Evolutionary conservation across 2,888 invertebrate genomes (phyloP).

Genomic region (Acronicta alni): DNA sequence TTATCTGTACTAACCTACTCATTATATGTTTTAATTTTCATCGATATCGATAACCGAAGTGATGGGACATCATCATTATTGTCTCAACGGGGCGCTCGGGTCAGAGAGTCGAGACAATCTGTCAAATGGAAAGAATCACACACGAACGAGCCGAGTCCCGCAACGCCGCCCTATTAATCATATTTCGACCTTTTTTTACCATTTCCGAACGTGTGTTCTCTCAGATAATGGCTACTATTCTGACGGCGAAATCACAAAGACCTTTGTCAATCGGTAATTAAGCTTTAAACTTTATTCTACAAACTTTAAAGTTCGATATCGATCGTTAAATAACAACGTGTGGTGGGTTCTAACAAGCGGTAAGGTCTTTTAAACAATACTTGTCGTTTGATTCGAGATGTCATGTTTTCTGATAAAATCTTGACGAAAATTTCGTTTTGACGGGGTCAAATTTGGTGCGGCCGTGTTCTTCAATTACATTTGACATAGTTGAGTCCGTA

Average conservation of each 20-base stretch:
- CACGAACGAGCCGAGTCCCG: slow-evolving; percentile 75
- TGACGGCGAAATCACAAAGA: slow-evolving; percentile 71
- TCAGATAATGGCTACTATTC: slow-evolving; percentile 84
- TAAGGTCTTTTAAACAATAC: slow-evolving; percentile 79
- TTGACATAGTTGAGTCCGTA: slow-evolving; percentile 76
- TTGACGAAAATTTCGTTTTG: slow-evolving; percentile 84
- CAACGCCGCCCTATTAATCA: slow-evolving; percentile 87
- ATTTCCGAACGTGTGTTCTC: slow-evolving; percentile 86
- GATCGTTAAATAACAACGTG: slow-evolving; percentile 29
- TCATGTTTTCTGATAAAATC: slow-evolving; percentile 85
- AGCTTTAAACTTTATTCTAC: slow-evolving; percentile 42
- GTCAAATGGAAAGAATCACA: slow-evolving; percentile 88
- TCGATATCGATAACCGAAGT: slow-evolving; percentile 74
- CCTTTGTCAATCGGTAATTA: slow-evolving; percentile 37
- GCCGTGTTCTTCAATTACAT: slow-evolving; percentile 83
- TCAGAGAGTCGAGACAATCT: slow-evolving; percentile 88
- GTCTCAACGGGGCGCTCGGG: slow-evolving; percentile 86
- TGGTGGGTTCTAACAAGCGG: slow-evolving; percentile 67
- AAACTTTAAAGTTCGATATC: slow-evolving; percentile 52
- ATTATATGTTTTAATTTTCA: slow-evolving; percentile 21
- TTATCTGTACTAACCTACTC: neutral
- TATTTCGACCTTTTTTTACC: slow-evolving; percentile 86
- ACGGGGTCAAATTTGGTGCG: slow-evolving; percentile 81
- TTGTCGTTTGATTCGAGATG: slow-evolving; percentile 86
- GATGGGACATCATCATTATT: slow-evolving; percentile 79